phyloP scores from a whole-genome alignment of 2,888 invertebrate genomes.

The Beris chalybata region DNA sequence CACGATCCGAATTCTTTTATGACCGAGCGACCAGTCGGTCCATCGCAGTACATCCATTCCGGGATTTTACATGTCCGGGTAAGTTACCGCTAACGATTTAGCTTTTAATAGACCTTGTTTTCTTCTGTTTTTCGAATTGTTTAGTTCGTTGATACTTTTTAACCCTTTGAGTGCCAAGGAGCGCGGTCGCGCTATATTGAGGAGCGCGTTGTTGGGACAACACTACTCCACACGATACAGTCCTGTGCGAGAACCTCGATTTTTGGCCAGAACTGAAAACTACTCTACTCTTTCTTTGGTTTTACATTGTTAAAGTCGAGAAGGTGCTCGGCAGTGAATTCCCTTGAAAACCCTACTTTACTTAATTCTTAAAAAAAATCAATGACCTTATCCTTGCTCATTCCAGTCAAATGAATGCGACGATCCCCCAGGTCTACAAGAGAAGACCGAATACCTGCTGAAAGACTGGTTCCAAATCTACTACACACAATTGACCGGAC shows the following conservation, averaged over 20 bases:
- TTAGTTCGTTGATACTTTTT: no score
- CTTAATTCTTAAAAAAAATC: background rate
- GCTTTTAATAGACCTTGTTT: no score
- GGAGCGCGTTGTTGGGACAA: no score
- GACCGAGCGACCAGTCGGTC: slow-evolving; percentile 77
- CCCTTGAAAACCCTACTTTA: background rate
- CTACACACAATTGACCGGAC: slow-evolving; percentile 73
- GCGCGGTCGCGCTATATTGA: no score
- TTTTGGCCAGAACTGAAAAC: no score
- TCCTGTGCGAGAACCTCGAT: no score
- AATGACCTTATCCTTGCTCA: slow-evolving; percentile 31
- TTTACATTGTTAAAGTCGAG: no score
- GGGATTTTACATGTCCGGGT: slow-evolving; percentile 84
- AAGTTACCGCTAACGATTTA: slow-evolving; percentile 48
- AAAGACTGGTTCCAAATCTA: slow-evolving; percentile 95
- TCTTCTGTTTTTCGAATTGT: no score
- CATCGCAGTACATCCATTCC: slow-evolving; percentile 88
- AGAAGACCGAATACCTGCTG: slow-evolving; percentile 91
- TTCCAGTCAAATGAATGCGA: slow-evolving; percentile 79
- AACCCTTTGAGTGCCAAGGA: no score
- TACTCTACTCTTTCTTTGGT: no score
- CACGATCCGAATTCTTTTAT: slow-evolving; percentile 72
- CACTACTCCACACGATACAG: no score
- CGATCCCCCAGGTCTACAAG: slow-evolving; percentile 91
- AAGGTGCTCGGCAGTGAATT: no score